A percentile compares a stretch with the other conserved stretches of the same genome.
These are phyloP conservation scores for Thalassoma bifasciatum DNA, from an alignment of 2,113 vertebrate species.

Conservation along the genomic window DNA sequence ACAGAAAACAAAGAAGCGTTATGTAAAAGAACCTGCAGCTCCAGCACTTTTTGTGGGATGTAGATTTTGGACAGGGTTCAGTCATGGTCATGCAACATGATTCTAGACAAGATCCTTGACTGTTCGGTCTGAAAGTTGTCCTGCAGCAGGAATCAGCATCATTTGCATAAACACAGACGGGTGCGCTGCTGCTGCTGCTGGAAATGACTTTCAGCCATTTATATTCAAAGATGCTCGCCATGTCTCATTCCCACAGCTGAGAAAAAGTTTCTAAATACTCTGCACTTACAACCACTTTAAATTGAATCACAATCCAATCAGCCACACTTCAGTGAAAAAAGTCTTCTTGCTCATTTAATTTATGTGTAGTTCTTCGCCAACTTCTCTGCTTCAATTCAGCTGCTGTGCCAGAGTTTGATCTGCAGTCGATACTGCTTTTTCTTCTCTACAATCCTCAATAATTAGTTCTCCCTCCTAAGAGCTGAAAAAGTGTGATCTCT, in stretches of 20 bases:
- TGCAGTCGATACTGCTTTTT: conserved; percentile 28
- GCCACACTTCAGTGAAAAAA: conserved; percentile 23
- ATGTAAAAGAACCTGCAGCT: neutral
- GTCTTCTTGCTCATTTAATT: conserved; percentile 22
- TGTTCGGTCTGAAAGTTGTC: neutral
- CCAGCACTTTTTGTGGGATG: neutral
- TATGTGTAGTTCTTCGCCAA: conserved; percentile 14
- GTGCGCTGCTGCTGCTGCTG: neutral
- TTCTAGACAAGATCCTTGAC: neutral
- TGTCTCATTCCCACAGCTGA: conserved; percentile 3
- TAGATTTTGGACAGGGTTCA: neutral
- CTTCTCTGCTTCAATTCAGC: conserved; percentile 23
- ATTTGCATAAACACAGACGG: conserved; percentile 7
- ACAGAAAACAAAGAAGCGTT: neutral
- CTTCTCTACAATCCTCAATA: conserved; percentile 31
- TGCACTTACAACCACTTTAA: conserved; percentile 15
- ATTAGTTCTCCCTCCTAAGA: conserved; percentile 14
- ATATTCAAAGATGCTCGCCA: neutral
- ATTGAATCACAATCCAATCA: conserved; percentile 19
- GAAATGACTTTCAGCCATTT: conserved; percentile 12
- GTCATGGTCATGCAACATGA: neutral
- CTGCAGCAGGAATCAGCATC: neutral
- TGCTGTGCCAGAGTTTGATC: conserved; percentile 20
- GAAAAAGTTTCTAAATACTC: conserved; percentile 23
- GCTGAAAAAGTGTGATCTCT: neutral